Base-by-base conservation (phyloP, 2,113 vertebrate species). In the Rhinolophus ferrumequinum region DNA sequence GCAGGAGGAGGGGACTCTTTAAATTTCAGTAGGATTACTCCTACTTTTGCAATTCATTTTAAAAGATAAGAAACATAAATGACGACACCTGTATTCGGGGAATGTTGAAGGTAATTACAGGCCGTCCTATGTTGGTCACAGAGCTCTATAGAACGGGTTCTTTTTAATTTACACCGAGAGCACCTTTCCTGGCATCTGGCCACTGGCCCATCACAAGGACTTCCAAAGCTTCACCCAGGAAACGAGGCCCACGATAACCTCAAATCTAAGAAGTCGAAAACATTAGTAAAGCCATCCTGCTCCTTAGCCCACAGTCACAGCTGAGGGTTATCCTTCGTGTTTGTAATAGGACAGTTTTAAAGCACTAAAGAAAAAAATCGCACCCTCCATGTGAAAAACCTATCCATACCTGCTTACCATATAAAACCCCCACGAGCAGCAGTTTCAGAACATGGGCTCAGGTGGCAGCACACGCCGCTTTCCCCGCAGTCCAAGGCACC, bases 201-300 rank as follows among this genome's bases (percentile, higher is more conserved):
- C 89, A 58, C 50, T 94, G 64, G 38, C 2, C n/a, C 16, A 28
- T 93, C 82, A 79, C 47, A 77, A 52, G 69, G 21, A 58, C 60
- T 90, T 93, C 15, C 76, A 93, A 94, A 97, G 84, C 54, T 85
- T 85, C 52, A 52, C 33, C 60, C 12, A n/a, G 77, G 47, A 96
- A 41, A 82, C 1, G 5, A 64, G 16, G 38, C 15, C 72, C 30
- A 62, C 8, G 19, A 69, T 79, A 93, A 88, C 19, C 60, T 85
- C 72, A 90, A 82, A 84, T 73, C 41, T 85, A 75, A 66, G 38
- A 15, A 82, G 14, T 6, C 28, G 0, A 84, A 96, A 84, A 28
- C 47, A 60, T 38, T 64, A 60, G 52, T 15, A 81, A 98, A 93
- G 60, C 22, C 30, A 38, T 58, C 26, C 21, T 41, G 16, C 18